Evolutionary conservation across 1,140 invertebrate species (phyloP), one percentile per base, ranked within the genome.

Genomic region (Drosophila kohkoa): DNA sequence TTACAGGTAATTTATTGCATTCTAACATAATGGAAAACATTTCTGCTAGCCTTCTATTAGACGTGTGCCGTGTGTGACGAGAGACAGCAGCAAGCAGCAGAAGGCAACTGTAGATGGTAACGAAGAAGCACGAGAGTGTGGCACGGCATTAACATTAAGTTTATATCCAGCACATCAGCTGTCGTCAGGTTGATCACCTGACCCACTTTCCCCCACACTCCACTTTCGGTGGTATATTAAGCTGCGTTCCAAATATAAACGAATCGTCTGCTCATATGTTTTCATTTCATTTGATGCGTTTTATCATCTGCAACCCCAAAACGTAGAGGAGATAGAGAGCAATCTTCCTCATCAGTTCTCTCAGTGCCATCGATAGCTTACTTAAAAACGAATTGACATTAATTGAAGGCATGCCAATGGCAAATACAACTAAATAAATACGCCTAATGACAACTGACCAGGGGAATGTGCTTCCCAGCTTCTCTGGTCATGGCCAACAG

Each of bases 1-100:
- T 79, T 90, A 77, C 88, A 91, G 88, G 88, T 91, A 91, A 91
- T 91, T 91, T 91, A 91, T 91, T 91, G 88, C 88, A 81, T 88
- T 89, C 81, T 89, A 89, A 89, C 81, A 89, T 89, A 89, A 89
- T 89, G 81, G 85, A 90, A 89, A 85, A 89, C 88, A 90, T 89
- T 89, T 80, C 64, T 83, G 80, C 55, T 83, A 80, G 85, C 82
- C 82, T 79, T 76, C 75, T 73, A 81, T 81, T 68, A 78, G 78
- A 71, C 66, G 54, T 35, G 52, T 35, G 52, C 55, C 64, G 46
- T 51, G 20, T 25, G 20, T 41, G 48, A 30, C 55, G 38, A 71
- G 55, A 55, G 45, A 45, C 48, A 69, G 25, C 58, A 78, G 46
- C 51, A 77, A 73, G 60, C 20, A 77, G 32, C n/a, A 43, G 41